Percentiles rank a stretch among this genome's conserved stretches.
Conservation (phyloP, 2,888 invertebrate species). For the Craniophora ligustri region DNA sequence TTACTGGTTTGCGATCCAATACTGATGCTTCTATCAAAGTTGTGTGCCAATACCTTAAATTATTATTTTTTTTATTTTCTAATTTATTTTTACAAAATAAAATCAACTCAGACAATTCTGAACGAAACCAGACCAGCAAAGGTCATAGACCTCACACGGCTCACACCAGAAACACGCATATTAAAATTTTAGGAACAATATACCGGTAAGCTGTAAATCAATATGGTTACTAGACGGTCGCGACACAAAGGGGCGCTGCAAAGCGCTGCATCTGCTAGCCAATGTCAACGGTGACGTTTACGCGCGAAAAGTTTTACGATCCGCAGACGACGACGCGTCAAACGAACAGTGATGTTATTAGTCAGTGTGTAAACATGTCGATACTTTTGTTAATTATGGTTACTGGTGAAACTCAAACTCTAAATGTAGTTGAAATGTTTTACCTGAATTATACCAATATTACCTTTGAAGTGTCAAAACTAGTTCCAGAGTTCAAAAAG, state of each 20-base stretch:
- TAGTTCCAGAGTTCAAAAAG: too few species aligned
- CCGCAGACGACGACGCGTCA: slow-evolving; percentile 81
- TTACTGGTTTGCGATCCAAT: slow-evolving; percentile 7
- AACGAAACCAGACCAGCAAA: slow-evolving; percentile 10
- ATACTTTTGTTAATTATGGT: slow-evolving; percentile 36
- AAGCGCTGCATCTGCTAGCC: slow-evolving; percentile 85
- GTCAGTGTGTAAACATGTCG: slow-evolving; percentile 41
- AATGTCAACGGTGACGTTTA: slow-evolving; percentile 86
- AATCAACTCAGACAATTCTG: too few species aligned
- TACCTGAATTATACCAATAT: too few species aligned
- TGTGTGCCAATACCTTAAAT: neutral
- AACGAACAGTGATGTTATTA: slow-evolving; percentile 73
- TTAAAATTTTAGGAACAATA: slow-evolving; percentile 61
- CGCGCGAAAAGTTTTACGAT: slow-evolving; percentile 88
- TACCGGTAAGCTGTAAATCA: slow-evolving; percentile 72
- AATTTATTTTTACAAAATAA: too few species aligned
- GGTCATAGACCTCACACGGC: slow-evolving; percentile 28
- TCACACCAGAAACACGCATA: slow-evolving; percentile 46
- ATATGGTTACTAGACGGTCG: slow-evolving; percentile 77
- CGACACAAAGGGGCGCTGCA: slow-evolving; percentile 73
- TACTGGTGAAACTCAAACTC: too few species aligned
- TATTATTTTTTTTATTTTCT: too few species aligned
- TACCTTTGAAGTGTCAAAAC: too few species aligned
- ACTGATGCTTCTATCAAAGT: slow-evolving; percentile 4
- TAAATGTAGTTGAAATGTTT: too few species aligned